Percentiles rank a stretch among this genome's conserved stretches.
These are phyloP conservation scores for Periophthalmus modestus DNA, from an alignment of 2,113 vertebrate species.

Conservation along the genomic window DNA sequence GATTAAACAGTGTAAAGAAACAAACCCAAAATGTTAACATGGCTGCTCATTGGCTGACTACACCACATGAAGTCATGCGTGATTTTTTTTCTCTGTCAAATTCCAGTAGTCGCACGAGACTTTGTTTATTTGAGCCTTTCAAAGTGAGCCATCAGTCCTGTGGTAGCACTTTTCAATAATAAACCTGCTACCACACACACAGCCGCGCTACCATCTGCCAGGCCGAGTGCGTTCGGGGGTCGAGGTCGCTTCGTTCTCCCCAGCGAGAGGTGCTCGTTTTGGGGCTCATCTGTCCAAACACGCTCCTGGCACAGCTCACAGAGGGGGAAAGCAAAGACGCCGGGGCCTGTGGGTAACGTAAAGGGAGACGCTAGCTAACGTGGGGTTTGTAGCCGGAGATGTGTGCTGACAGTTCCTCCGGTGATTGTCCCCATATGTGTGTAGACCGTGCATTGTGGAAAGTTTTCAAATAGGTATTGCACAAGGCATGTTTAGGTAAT, in stretches of 20 bases:
- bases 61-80: neutral
- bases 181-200: conserved; percentile 16
- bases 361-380: conserved; percentile 9
- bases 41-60: neutral
- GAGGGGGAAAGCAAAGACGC: conserved; percentile 18
- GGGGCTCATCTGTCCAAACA: conserved; percentile 62
- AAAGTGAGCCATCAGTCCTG: neutral
- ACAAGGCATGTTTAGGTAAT: conserved; percentile 41
- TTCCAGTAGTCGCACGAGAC: conserved; percentile 1
- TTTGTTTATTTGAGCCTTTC: conserved; percentile 4
- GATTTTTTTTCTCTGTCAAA: neutral
- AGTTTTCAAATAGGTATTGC: conserved; percentile 33
- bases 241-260: conserved; percentile 27
- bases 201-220: conserved; percentile 4
- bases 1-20: neutral
- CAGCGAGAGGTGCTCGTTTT: conserved; percentile 29
- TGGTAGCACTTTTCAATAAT: neutral
- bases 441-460: conserved; percentile 21
- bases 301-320: conserved; percentile 32
- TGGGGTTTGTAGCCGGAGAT: conserved; percentile 51
- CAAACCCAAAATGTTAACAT: neutral
- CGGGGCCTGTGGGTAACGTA: conserved; percentile 40
- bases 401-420: conserved; percentile 53
- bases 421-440: conserved; percentile 68
- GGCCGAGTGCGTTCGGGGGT: conserved; percentile 24